Conservation (phyloP, 1,140 invertebrate species). For the Notospermus geniculatus region DNA sequence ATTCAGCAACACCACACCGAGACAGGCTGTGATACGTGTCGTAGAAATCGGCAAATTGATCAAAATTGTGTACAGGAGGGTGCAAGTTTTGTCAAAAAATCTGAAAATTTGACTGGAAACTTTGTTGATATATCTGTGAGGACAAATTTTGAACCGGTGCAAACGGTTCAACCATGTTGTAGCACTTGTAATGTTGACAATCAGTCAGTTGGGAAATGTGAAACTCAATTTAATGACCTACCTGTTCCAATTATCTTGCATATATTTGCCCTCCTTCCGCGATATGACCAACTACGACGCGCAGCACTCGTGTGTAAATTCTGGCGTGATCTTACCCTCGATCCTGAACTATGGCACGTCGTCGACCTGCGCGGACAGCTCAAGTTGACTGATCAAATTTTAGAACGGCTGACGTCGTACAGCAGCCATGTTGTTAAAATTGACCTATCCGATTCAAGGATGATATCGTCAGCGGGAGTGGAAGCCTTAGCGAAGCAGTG, state of each 20-base stretch:
- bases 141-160: too few species aligned
- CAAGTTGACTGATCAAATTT: neutral
- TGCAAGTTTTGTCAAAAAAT: too few species aligned
- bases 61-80: too few species aligned
- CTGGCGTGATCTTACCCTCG: neutral
- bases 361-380: slow-evolving; percentile 2
- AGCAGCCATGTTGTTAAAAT: neutral
- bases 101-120: too few species aligned
- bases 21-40: too few species aligned
- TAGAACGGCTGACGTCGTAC: neutral
- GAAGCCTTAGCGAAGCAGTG: neutral
- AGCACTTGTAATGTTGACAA: too few species aligned
- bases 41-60: too few species aligned
- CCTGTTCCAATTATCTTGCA: neutral
- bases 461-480: neutral
- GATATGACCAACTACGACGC: neutral
- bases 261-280: neutral
- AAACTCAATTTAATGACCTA: neutral
- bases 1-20: too few species aligned
- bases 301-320: neutral
- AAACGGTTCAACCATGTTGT: too few species aligned
- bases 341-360: slow-evolving; percentile 1
- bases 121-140: too few species aligned
- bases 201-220: too few species aligned
- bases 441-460: neutral